phyloP scores from a whole-genome alignment of 2,113 vertebrate species.

The Chelonoidis abingdonii region DNA sequence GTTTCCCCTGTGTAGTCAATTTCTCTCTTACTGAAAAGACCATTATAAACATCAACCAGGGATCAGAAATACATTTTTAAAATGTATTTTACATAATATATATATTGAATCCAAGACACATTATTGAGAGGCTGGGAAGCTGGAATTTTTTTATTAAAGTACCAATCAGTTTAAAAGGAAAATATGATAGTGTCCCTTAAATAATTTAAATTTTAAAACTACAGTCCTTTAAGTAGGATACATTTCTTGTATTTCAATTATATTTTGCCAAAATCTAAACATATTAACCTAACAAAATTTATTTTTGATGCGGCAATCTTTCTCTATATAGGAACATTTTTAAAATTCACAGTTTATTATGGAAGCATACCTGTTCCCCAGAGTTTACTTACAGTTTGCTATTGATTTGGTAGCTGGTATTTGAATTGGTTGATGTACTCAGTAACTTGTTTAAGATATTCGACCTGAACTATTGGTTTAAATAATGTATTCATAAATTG shows the following conservation, averaged over 20 bases:
- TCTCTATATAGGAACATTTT: conserved; percentile 53
- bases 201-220: not conserved
- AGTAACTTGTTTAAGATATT: conserved; percentile 92
- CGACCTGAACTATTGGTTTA: conserved; percentile 96
- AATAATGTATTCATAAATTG: conserved; percentile 99
- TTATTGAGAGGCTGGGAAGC: not conserved
- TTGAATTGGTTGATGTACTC: conserved; percentile 93
- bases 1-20: not conserved
- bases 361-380: conserved; percentile 81
- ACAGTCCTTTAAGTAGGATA: not conserved
- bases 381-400: conserved; percentile 90
- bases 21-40: not conserved
- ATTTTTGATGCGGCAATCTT: conserved; percentile 57
- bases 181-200: not conserved
- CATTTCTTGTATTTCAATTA: not conserved
- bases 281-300: conserved; percentile 46
- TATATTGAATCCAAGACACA: not conserved
- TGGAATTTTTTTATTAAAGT: not conserved
- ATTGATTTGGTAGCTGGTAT: conserved; percentile 92
- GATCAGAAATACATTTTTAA: not conserved
- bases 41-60: not conserved
- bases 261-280: conserved; percentile 41
- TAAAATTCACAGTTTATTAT: conserved; percentile 71
- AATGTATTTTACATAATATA: not conserved
- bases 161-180: not conserved